Evolutionary conservation across 2,797 vertebrate species (phyloP), one percentile per base, ranked within the genome.

Genomic region (Hippoglossus hippoglossus): DNA sequence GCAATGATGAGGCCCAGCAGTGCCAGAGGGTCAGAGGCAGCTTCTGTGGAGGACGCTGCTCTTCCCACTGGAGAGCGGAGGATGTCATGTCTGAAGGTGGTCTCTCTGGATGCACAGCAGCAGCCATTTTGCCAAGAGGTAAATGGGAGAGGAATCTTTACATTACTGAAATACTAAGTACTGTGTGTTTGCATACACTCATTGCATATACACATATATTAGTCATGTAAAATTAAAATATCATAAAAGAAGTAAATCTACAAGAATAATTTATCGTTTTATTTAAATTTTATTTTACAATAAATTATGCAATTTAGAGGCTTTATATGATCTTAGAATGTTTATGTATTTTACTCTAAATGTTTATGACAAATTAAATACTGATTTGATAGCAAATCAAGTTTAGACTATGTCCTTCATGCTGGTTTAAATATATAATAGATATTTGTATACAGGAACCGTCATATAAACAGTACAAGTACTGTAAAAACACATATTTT

Each of bases 1-100:
- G 91, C 91, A 92, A 94, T 94, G 92, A 94, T 94, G 91, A 92
- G 91, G 92, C 91, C 89, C 92, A 88, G 88, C 89, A 90, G 93
- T 90, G 91, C 91, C 91, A 93, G 91, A 90, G 93, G 93, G 91
- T 94, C 93, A 93, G 89, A 93, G 91, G 92, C 90, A 91, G 91
- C 91, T 92, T 92, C 93, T 91, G 92, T 91, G 89, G 91, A 93
- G 90, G 89, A 93, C 80, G 87, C 86, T 71, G 69, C 83, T 83
- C 83, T 80, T 84, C 78, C 84, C 92, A 87, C 87, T 63, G 60
- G 93, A 91, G 93, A 92, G 86, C 84, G 12, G 69, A 83, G 85
- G 86, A 86, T 91, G 91, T 90, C 91, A 90, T 91, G 93, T 92
- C 91, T 93, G 90, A 92, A 90, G 92, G 91, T 90, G 87, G 88